These are phyloP conservation scores for Heterohyrax brucei DNA, from an alignment of 2,797 vertebrate species.

Conservation along the genomic window DNA sequence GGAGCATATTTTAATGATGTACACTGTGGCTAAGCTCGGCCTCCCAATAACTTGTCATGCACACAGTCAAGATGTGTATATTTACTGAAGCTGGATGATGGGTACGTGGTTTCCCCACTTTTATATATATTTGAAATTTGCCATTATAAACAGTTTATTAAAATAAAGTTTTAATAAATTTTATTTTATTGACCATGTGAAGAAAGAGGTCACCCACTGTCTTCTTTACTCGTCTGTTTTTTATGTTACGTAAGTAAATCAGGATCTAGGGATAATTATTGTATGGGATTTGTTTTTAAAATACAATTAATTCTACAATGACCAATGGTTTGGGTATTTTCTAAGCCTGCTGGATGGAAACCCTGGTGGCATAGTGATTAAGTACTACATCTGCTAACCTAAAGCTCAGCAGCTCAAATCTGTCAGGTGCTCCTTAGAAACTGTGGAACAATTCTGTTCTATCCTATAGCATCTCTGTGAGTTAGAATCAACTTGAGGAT, in stretches of 20 bases:
- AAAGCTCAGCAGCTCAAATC: too few relatives aligned
- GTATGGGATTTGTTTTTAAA: constrained; percentile 29
- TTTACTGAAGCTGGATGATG: background rate
- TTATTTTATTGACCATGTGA: background rate
- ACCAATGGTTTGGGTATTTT: constrained; percentile 40
- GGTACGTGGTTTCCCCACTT: background rate
- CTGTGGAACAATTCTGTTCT: too few relatives aligned
- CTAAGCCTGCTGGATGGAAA: background rate
- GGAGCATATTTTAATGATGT: background rate
- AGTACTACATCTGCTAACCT: too few relatives aligned
- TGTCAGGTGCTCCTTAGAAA: too few relatives aligned
- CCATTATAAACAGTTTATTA: constrained; percentile 35
- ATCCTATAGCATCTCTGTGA: too few relatives aligned
- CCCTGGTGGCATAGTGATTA: too few relatives aligned
- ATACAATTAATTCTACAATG: constrained; percentile 36
- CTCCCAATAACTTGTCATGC: constrained; percentile 1
- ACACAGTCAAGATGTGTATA: background rate
- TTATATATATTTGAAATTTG: constrained; percentile 24
- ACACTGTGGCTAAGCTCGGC: background rate
- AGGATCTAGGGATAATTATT: constrained; percentile 26
- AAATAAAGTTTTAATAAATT: constrained; percentile 27
- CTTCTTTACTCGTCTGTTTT: constrained; percentile 18
- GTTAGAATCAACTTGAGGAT: too few relatives aligned
- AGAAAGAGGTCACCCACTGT: background rate
- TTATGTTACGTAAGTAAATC: constrained; percentile 42